Evolutionary conservation across 2,888 invertebrate species (phyloP), one percentile per base, ranked within the genome.

Genomic region (Caenorhabditis sulstoni): DNA sequence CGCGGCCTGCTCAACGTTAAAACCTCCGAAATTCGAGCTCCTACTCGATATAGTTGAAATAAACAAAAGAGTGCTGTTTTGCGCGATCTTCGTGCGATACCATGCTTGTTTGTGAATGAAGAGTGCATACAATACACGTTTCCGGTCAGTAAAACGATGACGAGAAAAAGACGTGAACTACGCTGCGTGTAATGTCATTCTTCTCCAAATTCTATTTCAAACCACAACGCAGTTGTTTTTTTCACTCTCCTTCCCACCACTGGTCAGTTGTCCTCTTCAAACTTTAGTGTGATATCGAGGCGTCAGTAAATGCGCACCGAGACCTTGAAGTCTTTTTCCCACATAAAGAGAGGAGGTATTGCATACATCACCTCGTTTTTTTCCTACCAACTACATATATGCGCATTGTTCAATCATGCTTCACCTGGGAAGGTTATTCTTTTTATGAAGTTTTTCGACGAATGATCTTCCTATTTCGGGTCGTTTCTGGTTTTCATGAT

Each of bases 291-390:
- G 55, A 66, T 57, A 66, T 67, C 61, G 58, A 47, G 11, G 16
- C 9, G 20, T 20, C 12, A 29, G 14, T 23, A 23, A 66, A 18
- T 59, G 41, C 12, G 58, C 64, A 44, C 16, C n/a, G 18, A 64
- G 64, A 64, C 73, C 64, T 73, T 73, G 73, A 73, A 73, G 49
- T 45, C 23, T 50, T 53, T n/a, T 70, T 57, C 64, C 64, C 70
- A 62, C 64, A 39, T 18, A 22, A 23, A 39, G 62, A 49, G 39
- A 55, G 29, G 22, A 23, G 41, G 20, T 39, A 44, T 16, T 44
- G 52, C 57, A 57, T 37, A 47, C 50, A 55, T 52, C 62, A 64
- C 29, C 16, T 35, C n/a, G 14, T 16, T 53, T 22, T 29, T 52
- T 35, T 3, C n/a, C 29, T 16, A 12, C 23, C 23, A 23, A 23